These are phyloP conservation scores for Sitophilus oryzae DNA, from an alignment of 1,140 invertebrate species.

Conservation along the genomic window DNA sequence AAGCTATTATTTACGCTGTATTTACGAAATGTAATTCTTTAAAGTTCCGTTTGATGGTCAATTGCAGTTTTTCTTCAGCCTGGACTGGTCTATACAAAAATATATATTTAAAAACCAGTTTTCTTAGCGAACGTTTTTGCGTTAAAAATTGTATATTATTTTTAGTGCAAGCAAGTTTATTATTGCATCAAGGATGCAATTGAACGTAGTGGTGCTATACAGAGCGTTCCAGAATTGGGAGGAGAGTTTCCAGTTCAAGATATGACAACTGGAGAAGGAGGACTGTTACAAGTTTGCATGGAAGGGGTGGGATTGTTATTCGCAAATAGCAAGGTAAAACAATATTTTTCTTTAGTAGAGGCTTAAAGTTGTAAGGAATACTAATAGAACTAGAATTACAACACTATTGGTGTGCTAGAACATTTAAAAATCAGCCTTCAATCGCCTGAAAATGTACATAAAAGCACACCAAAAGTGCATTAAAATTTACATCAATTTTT, in stretches of 20 bases:
- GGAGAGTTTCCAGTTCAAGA: constrained; percentile 99
- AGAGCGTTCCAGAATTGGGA: constrained; percentile 80
- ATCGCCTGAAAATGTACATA: too few species aligned
- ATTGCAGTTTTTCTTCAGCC: too few species aligned
- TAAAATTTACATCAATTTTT: background rate
- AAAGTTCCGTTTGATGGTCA: too few species aligned
- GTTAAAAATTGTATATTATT: too few species aligned
- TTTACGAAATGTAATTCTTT: too few species aligned
- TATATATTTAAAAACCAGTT: too few species aligned
- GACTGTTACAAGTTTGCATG: constrained; percentile 97
- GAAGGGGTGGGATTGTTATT: constrained; percentile 97
- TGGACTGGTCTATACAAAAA: too few species aligned
- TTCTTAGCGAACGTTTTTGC: too few species aligned
- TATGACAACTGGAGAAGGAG: constrained; percentile 92
- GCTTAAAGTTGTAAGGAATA: background rate
- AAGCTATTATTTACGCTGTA: too few species aligned
- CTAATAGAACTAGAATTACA: background rate
- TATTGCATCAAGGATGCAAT: constrained; percentile 98
- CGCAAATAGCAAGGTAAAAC: constrained; percentile 94
- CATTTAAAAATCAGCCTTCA: too few species aligned
- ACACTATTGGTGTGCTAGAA: background rate
- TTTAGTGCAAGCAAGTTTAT: constrained; percentile 96
- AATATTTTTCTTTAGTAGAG: constrained; percentile 1
- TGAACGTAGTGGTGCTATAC: constrained; percentile 88
- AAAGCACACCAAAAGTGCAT: too few species aligned